Evolutionary conservation across 2,797 vertebrate species (phyloP), one percentile per base, ranked within the genome.

Genomic region (Tachyglossus aculeatus): DNA sequence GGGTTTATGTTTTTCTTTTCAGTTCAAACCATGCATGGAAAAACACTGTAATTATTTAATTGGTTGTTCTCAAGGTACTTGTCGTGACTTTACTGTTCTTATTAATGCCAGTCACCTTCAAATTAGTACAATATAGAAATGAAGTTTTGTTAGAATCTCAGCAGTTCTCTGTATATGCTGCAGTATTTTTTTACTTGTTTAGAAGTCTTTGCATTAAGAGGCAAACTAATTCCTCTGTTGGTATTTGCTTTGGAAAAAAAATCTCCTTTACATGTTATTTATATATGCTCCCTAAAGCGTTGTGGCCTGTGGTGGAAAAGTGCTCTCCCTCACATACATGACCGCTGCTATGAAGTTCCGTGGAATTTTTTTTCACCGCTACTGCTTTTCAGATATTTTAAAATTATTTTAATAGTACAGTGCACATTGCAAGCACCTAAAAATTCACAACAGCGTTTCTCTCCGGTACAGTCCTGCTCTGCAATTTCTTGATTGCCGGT

Each of bases 301-400:
- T 80, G 52, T 78, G 61, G 40, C 57, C 77, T 85, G 55, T 65
- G 44, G 11, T 80, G 77, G 44, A 71, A 66, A 24, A 82, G 6
- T 71, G 8, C 70, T 78, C 74, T 67, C 67, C 78, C 86, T 72
- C 67, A 36, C 43, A 45, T 44, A 51, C 25, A 50, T 60, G 50
- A 74, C 56, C 83, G 83, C 58, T 84, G 60, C 68, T 85, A 24
- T 14, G 6, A 21, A 69, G 15, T 78, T 67, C 71, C 84, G 53
- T 84, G 67, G 67, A 82, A 65, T 68, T 78, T 76, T n/a, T 79
- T 76, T 72, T 59, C 64, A 85, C 21, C 82, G 55, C 24, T 77
- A 24, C 54, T 51, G 76, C 73, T 89, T 52, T 59, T 85, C 74
- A 73, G 72, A 78, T 69, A 70, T 76, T 67, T 1, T 54, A 31